Evolutionary conservation across 2,113 vertebrate species (phyloP), one percentile per base, ranked within the genome.

Genomic region (Tor tambroides): DNA sequence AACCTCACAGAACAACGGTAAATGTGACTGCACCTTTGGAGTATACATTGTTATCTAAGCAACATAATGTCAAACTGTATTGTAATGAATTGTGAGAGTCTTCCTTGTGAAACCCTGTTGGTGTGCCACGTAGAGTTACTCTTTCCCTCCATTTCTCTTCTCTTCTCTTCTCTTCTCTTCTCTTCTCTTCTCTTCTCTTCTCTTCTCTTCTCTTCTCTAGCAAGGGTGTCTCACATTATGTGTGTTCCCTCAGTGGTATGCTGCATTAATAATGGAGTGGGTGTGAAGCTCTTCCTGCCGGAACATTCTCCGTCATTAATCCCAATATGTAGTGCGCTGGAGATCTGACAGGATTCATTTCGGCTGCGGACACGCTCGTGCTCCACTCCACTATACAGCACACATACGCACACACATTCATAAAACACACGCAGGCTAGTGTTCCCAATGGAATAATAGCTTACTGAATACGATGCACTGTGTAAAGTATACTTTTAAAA

Each of bases 221-320:
- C 17, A 54, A 54, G n/a, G 23, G 19, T 35, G 67, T 74, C 77
- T 41, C 38, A 61, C 49, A 26, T 30, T 74, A 32, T 32, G 28
- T 38, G 23, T 56, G 61, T 51, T 84, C 84, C 78, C 46, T 89
- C 17, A 38, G 75, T 86, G 86, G 87, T 91, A 84, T 85, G 61
- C 83, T 56, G 65, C 63, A 88, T 90, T 89, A 92, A 91, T 91
- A 87, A 93, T 91, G 90, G 82, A 93, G 30, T 78, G 14, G 86
- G 81, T 88, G 83, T 84, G 86, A 91, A 85, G 90, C 86, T 86
- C 74, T 88, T 83, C 81, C 46, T 65, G 12, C 77, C 65, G 72
- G 85, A 90, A 90, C 86, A 91, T 82, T 89, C 90, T 51, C 83
- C 87, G 86, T 88, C 87, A 92, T 92, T 92, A 90, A 90, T 90